Percentiles rank a stretch among this genome's conserved stretches.
Conservation (phyloP, 2,113 vertebrate genomes). For the Otolemur garnettii region DNA sequence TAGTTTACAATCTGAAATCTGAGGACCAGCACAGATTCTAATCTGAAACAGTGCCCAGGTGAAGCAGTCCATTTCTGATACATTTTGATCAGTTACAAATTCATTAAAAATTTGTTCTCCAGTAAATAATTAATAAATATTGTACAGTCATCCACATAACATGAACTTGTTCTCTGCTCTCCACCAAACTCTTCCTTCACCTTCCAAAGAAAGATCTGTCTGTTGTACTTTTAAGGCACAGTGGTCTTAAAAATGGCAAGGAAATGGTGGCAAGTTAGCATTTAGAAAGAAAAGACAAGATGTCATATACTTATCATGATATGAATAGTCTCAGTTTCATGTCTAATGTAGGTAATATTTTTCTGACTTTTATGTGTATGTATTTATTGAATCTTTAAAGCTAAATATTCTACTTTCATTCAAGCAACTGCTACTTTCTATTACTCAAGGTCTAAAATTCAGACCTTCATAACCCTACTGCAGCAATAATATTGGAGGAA, state of each 20-base stretch:
- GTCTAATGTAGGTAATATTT: conserved; percentile 50
- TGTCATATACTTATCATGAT: background rate
- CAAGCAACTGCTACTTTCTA: background rate
- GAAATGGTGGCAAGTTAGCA: conserved; percentile 33
- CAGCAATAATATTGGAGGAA: background rate
- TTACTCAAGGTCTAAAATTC: background rate
- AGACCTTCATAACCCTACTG: background rate
- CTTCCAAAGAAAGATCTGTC: conserved; percentile 16
- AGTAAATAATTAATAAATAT: conserved; percentile 35
- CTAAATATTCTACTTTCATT: background rate
- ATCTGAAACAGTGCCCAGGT: background rate
- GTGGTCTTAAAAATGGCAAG: background rate
- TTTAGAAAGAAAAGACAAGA: background rate
- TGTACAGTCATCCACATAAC: background rate
- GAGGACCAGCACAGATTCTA: background rate
- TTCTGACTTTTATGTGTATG: conserved; percentile 30
- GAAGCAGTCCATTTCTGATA: conserved; percentile 11
- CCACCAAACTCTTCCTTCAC: background rate
- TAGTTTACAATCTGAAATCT: conserved; percentile 13
- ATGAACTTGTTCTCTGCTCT: background rate
- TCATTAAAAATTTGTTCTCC: conserved; percentile 20
- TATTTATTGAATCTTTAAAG: conserved; percentile 67
- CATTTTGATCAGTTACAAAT: conserved; percentile 49
- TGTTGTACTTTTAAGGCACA: conserved; percentile 36
- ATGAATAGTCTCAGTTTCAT: conserved; percentile 31